Base-by-base conservation (phyloP, 2,113 vertebrate genomes). In the Oxyura jamaicensis region DNA sequence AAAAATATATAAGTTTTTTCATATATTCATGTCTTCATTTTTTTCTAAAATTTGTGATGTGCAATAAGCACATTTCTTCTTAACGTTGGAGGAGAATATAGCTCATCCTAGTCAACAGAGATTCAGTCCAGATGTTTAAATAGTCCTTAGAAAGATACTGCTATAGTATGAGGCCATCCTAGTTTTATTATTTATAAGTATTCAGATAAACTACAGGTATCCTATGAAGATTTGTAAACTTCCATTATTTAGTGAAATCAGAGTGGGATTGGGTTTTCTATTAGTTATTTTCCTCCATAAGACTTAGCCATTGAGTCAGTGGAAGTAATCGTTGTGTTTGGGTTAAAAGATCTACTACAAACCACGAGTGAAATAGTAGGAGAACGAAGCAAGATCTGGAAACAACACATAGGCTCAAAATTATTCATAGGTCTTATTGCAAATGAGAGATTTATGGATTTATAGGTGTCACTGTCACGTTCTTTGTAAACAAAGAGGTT, bases 371-470 rank as follows among this genome's bases (percentile, higher is more conserved):
- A 86, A 92, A 71, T 6, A 72, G 25, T 2, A 46, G 69, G 83
- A 88, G 86, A 86, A 84, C 65, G 77, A 71, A 90, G 46, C 65
- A 88, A 81, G 66, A 80, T 48, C 53, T 84, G 56, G 53, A 95
- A 91, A 28, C 14, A 84, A 13, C 10, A 25, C 12, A 4, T 33
- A 31, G 46, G 35, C 33, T 67, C 46, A 72, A 91, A 84, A 90
- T 86, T 88, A 53, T 79, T 88, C 16, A 41, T 71, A 7, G 2
- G 5, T 85, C 20, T 39, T 85, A 23, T 2, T 84, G 53, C 0
- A 2, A 91, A 88, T 55, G n/a, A 87, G 68, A 76, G 55, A 83
- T 52, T 46, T 85, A 52, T 53, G 71, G 55, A 39, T 81, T 81
- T 83, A 19, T 63, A 80, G 58, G 33, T 19, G 11, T 59, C 41